Evolutionary conservation across 2,113 vertebrate species (phyloP), one percentile per base, ranked within the genome.

Genomic region (Indicator maculatus): DNA sequence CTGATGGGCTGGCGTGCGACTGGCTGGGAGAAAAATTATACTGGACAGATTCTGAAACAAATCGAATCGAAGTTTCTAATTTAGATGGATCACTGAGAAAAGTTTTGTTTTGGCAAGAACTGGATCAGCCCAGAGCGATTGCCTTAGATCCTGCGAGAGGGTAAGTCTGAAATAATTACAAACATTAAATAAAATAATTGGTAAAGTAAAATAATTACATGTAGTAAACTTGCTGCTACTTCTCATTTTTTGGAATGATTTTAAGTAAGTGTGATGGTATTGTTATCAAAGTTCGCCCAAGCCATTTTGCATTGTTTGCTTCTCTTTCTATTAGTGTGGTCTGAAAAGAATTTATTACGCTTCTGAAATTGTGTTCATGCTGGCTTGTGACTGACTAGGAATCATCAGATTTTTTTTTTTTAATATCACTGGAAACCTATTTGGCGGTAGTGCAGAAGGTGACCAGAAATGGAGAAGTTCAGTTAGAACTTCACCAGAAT

Each of bases 1-100:
- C 99, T 1, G 99, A 99, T 45, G 99, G 99, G 27, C 97, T 99
- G 95, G 99, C 99, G 12, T 99, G 99, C 27, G 99, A 99, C 97
- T 99, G 99, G 99, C 94, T 99, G 72, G 99, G 99, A 60, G 98
- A 98, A 79, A 99, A 99, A 96, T 96, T 99, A 8, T 99, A 99
- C 96, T 99, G 99, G 99, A 99, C 99, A 1, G 99, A 99, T 98
- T 99, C 99, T 0, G 99, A 99, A 92, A 99, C 99, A 61, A 99
- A 99, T 93, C 98, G 99, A 23, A 99, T 99, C 27, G 99, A 99
- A 97, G 99, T 99, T 94, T 97, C 99, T 4, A 98, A 99, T 97
- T 98, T 99, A 78, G 98, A 99, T 3, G 99, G 99, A 55, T 97
- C 98, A 5, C 93, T 98, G 94, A 98, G 99, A 84, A 99, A 99